Conservation (phyloP, 30 jellyfish, hydroid and myxozoan species). For the Morbakka virulenta region DNA sequence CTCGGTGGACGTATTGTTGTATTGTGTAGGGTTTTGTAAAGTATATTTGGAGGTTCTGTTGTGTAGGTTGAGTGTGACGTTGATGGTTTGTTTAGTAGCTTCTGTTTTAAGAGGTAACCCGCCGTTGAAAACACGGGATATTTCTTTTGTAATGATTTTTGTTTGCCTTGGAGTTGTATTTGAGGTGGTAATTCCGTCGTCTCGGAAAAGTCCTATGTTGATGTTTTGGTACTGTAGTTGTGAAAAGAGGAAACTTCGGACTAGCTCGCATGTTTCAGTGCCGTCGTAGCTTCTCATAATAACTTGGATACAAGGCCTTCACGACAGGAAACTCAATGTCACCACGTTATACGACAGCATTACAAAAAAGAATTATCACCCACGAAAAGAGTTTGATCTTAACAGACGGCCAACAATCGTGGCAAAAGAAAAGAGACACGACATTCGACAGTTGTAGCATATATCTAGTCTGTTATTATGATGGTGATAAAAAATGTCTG, state of each 20-base stretch:
- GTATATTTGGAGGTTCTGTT: conserved; percentile 14
- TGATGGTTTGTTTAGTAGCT: neutral
- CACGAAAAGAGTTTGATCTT: no score
- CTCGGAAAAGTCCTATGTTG: neutral
- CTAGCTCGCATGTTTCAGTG: neutral
- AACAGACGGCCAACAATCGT: no score
- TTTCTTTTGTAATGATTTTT: conserved; percentile 7
- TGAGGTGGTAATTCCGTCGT: conserved; percentile 1
- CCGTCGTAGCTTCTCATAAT: neutral
- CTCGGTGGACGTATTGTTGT: conserved; percentile 33
- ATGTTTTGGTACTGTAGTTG: neutral
- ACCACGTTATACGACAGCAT: no score
- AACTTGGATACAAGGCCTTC: no score
- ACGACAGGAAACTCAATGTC: no score
- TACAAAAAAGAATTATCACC: no score
- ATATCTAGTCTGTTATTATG: no score
- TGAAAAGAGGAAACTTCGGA: neutral
- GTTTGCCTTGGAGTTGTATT: conserved; percentile 3
- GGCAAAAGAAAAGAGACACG: no score
- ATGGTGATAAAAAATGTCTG: no score
- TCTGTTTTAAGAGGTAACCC: neutral
- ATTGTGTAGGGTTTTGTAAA: conserved; percentile 26
- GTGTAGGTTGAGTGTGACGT: conserved; percentile 20
- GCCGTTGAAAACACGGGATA: neutral
- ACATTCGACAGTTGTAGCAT: no score